Evolutionary conservation across 2,888 invertebrate genomes (phyloP).

Genomic region (Taphrorychus bicolor): DNA sequence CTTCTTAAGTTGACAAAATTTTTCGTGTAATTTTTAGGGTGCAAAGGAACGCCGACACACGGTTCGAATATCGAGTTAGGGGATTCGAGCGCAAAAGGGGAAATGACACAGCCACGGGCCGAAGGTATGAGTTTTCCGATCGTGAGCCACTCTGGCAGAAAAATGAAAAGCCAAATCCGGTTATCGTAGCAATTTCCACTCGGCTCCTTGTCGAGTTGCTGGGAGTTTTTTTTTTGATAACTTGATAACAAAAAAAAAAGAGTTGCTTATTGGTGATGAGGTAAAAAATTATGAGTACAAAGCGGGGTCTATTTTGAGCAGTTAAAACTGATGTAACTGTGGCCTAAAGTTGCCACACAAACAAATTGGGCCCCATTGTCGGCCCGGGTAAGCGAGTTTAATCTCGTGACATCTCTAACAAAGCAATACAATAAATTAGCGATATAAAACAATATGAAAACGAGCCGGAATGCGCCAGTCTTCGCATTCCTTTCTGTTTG

Average conservation of each 20-base stretch:
- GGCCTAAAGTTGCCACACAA: constrained; percentile 23
- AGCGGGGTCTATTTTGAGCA: constrained; percentile 23
- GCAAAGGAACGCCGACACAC: constrained; percentile 38
- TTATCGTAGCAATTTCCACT: constrained; percentile 63
- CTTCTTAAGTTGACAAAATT: constrained; percentile 28
- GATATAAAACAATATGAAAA: constrained; percentile 60
- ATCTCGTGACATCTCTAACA: constrained; percentile 58
- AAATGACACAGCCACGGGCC: constrained; percentile 42
- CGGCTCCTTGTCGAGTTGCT: constrained; percentile 32
- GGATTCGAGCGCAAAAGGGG: constrained; percentile 39
- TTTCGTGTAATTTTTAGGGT: constrained; percentile 36
- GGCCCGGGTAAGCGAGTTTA: constrained; percentile 49
- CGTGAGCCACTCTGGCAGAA: constrained; percentile 61
- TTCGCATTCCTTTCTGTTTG: constrained; percentile 53
- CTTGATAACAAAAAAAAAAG: neutral
- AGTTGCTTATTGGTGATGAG: too few relatives aligned
- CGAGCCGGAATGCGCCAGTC: constrained; percentile 56
- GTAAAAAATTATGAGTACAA: neutral
- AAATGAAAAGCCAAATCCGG: constrained; percentile 65
- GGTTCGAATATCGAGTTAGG: constrained; percentile 36
- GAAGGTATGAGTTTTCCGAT: constrained; percentile 41
- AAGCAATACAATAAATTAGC: constrained; percentile 60
- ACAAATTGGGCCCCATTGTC: constrained; percentile 41
- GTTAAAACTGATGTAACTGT: constrained; percentile 24
- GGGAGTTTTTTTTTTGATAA: constrained; percentile 8